A percentile compares a stretch with the other conserved stretches of the same genome.
Conservation (phyloP, 2,797 vertebrate species). For the Numenius phaeopus region DNA sequence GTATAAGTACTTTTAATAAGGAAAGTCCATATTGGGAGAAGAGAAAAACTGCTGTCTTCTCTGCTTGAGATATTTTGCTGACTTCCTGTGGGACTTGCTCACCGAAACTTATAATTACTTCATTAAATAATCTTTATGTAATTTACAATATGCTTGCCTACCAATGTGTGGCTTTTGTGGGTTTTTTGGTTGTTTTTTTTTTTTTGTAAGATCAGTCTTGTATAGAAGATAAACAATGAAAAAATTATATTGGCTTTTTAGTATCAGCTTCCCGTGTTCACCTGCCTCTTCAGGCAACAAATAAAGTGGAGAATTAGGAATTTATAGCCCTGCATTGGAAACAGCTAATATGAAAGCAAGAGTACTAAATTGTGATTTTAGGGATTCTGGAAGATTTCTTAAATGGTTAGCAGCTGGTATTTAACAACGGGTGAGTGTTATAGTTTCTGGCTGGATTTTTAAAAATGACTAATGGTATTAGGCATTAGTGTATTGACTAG, state of each 20-base stretch:
- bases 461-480: background rate
- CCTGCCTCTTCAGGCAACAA: background rate
- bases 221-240: background rate
- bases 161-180: too few relatives aligned
- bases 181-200: background rate
- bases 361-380: background rate
- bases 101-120: background rate
- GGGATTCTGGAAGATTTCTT: background rate
- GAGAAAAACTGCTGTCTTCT: background rate
- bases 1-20: background rate
- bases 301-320: background rate
- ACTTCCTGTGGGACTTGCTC: background rate
- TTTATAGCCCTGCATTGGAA: background rate
- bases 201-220: background rate
- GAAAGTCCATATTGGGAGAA: background rate
- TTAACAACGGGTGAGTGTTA: background rate
- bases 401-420: slow-evolving; percentile 6
- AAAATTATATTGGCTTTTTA: background rate
- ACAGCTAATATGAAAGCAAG: background rate
- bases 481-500: background rate
- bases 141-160: background rate
- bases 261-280: background rate
- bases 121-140: background rate
- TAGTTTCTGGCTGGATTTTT: background rate
- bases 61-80: background rate